Base-by-base conservation (phyloP, 2,113 vertebrate species). In the Leucoraja erinaceus region DNA sequence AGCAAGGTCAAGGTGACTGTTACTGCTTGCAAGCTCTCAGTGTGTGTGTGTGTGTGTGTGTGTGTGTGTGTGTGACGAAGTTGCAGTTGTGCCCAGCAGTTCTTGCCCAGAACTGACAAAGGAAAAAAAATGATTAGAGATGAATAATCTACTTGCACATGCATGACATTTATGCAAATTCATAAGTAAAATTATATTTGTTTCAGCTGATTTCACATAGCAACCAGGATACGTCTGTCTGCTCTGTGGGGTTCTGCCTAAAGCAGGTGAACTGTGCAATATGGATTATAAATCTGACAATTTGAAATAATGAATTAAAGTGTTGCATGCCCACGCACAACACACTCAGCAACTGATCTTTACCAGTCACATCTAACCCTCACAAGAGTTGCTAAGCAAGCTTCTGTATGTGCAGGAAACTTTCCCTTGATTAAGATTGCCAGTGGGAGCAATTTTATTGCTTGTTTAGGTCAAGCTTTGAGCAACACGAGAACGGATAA, bases 251-350 rank as follows among this genome's bases (percentile, higher is more conserved):
- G 22, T 20, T 54, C n/a, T 28, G 31, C 16, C 59, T 63, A 63
- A 88, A 28, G n/a, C 56, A 88, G 83, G 83, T 63, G 59, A n/a
- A 88, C 61, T 16, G 12, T 88, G 11, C 5, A 88, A 86, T 86
- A 14, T 61, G 83, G 56, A 86, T 86, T 63, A 59, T 86, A 86
- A 86, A 88, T 63, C 83, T 31, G 83, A 59, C 10, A 31, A 88
- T 88, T 66, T 88, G 59, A 88, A 88, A 88, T 63, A 88, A 88
- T 88, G 31, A 63, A 88, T 61, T n/a, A 63, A 63, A 88, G 59
- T 63, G 59, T 88, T 66, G 61, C 59, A 31, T 66, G 83, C 83
- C 83, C 83, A 88, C 83, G 28, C 25, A 16, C 83, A 63, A 88
- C n/a, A 6, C 83, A 7, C 12, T 63, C 83, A 63, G 59, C 83